phyloP scores from a whole-genome alignment of 2,113 vertebrate genomes.

The Gymnogyps californianus region DNA sequence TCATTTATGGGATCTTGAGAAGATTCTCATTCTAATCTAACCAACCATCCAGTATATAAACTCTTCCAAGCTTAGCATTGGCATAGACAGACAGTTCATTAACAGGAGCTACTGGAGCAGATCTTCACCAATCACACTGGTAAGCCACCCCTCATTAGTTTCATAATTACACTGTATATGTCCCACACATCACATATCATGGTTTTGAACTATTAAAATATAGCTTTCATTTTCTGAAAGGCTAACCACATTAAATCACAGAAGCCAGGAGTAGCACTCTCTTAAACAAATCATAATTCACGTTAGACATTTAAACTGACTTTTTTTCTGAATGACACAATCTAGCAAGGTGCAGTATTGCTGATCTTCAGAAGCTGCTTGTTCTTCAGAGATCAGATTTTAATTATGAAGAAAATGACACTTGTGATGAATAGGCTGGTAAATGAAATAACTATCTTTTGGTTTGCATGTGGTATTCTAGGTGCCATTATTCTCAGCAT shows the following conservation, averaged over 20 bases:
- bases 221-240: slow-evolving; percentile 64
- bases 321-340: slow-evolving; percentile 32
- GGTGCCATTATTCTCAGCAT: not conserved
- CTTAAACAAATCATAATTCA: slow-evolving; percentile 47
- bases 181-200: slow-evolving; percentile 47
- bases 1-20: not conserved
- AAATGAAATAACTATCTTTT: slow-evolving; percentile 16
- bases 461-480: not conserved
- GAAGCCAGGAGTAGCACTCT: slow-evolving; percentile 28
- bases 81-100: slow-evolving; percentile 42
- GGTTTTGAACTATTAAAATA: slow-evolving; percentile 61
- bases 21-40: slow-evolving; percentile 19
- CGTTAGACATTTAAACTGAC: not conserved
- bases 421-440: not conserved
- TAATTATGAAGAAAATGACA: slow-evolving; percentile 50
- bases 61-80: not conserved
- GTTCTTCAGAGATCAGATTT: slow-evolving; percentile 23
- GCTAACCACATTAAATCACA: slow-evolving; percentile 56
- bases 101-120: slow-evolving; percentile 18
- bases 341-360: not conserved
- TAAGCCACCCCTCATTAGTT: slow-evolving; percentile 63
- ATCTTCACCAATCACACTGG: slow-evolving; percentile 52
- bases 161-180: slow-evolving; percentile 62
- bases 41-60: slow-evolving; percentile 35
- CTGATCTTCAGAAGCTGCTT: slow-evolving; percentile 36